Conservation (phyloP, 1,140 invertebrate species). For the Choristoneura fumiferana region DNA sequence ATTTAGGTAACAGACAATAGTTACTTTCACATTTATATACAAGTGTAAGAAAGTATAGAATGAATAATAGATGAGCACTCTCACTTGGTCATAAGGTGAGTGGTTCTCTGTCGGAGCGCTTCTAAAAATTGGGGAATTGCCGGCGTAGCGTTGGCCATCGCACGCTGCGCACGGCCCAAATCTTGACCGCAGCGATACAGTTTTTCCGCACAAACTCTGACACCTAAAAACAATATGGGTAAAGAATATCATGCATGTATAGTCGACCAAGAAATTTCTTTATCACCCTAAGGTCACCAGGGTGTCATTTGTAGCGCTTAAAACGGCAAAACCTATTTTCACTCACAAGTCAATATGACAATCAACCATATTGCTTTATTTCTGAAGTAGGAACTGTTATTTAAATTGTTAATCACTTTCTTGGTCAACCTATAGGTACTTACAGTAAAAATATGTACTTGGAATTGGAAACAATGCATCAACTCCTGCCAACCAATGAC, state of each 20-base stretch:
- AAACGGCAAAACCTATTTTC: no score
- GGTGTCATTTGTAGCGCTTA: no score
- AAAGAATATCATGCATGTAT: not conserved
- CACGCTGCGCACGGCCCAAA: slow-evolving; percentile 86
- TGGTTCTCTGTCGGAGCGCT: slow-evolving; percentile 49
- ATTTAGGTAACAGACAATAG: not conserved
- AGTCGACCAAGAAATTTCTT: no score
- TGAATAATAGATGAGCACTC: slow-evolving; percentile 14
- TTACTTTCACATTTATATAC: slow-evolving; percentile 18
- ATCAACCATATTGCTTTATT: no score
- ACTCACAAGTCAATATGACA: no score
- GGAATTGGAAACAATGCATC: no score
- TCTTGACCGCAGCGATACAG: slow-evolving; percentile 84
- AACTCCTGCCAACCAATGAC: no score
- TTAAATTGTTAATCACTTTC: no score
- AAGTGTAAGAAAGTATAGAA: slow-evolving; percentile 58
- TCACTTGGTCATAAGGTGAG: slow-evolving; percentile 65
- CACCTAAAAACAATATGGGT: slow-evolving; percentile 73
- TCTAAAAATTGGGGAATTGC: slow-evolving; percentile 47
- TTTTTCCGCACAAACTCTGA: slow-evolving; percentile 89
- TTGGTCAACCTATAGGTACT: no score
- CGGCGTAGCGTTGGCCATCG: slow-evolving; percentile 80
- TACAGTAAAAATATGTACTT: no score
- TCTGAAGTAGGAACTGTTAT: no score
- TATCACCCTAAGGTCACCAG: no score